Evolutionary conservation across 1,140 invertebrate species (phyloP).

Genomic region (Drosophila elegans): DNA sequence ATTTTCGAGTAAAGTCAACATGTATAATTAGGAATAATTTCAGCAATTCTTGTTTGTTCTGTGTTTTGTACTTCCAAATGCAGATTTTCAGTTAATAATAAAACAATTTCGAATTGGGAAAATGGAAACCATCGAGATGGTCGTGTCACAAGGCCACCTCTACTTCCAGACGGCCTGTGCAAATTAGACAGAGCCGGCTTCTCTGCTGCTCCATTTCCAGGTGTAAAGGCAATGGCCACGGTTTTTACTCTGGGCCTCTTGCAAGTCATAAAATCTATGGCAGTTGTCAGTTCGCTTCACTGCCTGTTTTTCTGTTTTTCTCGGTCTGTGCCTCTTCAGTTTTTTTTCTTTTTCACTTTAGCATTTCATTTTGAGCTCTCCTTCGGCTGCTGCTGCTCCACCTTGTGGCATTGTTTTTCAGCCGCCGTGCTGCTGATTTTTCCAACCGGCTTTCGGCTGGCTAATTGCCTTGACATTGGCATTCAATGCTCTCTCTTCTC

Average conservation of each 20-base stretch:
- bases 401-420: slow-evolving; percentile 72
- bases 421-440: slow-evolving; percentile 63
- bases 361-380: slow-evolving; percentile 36
- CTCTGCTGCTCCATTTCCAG: slow-evolving; percentile 73
- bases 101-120: not conserved
- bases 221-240: slow-evolving; percentile 55
- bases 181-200: slow-evolving; percentile 43
- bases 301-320: slow-evolving; percentile 49
- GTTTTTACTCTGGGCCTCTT: slow-evolving; percentile 50
- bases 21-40: too few species aligned
- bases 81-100: too few species aligned
- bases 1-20: too few species aligned
- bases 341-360: slow-evolving; percentile 30
- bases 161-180: slow-evolving; percentile 36
- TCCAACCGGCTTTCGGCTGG: slow-evolving; percentile 78
- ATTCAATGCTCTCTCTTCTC: slow-evolving; percentile 52
- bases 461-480: slow-evolving; percentile 83
- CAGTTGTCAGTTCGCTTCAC: slow-evolving; percentile 61
- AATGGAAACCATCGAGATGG: not conserved
- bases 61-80: too few species aligned
- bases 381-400: slow-evolving; percentile 40
- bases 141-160: slow-evolving; percentile 10
- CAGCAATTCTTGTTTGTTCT: too few species aligned
- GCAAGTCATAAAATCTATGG: slow-evolving; percentile 81
- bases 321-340: not conserved